Evolutionary conservation across 2,113 vertebrate genomes (phyloP).

Genomic region (Chaetorhynchus papuensis): DNA sequence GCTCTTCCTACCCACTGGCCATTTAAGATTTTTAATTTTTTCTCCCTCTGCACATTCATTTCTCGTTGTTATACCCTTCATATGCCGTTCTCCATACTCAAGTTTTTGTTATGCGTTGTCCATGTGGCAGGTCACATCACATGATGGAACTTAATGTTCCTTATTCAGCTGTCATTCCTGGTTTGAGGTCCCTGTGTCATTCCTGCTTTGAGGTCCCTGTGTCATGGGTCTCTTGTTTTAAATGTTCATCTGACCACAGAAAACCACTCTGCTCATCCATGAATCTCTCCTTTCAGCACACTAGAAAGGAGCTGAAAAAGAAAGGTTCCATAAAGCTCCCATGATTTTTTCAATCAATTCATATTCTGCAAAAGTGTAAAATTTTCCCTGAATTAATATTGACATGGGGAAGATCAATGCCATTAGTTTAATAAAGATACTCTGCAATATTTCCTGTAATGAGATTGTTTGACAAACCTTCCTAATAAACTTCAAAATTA

Average conservation of each 20-base stretch:
- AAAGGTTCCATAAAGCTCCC: not conserved
- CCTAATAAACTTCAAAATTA: not conserved
- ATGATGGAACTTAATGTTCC: not conserved
- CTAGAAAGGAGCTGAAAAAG: not conserved
- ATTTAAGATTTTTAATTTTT: not conserved
- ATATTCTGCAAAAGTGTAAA: not conserved
- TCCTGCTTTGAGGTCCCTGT: not conserved
- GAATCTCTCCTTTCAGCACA: not conserved
- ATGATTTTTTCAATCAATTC: not conserved
- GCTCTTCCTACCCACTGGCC: not conserved
- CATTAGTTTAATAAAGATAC: slow-evolving; percentile 21
- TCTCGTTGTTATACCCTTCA: not conserved
- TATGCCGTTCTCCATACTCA: not conserved
- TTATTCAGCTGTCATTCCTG: not conserved
- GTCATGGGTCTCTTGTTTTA: not conserved
- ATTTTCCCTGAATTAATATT: not conserved
- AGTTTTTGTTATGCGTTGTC: not conserved
- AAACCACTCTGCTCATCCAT: not conserved
- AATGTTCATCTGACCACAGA: not conserved
- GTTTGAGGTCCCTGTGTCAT: not conserved
- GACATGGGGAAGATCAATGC: not conserved
- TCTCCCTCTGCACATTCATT: not conserved
- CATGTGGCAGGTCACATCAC: not conserved
- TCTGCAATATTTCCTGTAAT: not conserved
- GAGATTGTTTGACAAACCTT: not conserved